Percentiles rank a stretch among this genome's conserved stretches.
Conservation (phyloP, 2,797 vertebrate genomes). For the Mormyrus proboscirostris region DNA sequence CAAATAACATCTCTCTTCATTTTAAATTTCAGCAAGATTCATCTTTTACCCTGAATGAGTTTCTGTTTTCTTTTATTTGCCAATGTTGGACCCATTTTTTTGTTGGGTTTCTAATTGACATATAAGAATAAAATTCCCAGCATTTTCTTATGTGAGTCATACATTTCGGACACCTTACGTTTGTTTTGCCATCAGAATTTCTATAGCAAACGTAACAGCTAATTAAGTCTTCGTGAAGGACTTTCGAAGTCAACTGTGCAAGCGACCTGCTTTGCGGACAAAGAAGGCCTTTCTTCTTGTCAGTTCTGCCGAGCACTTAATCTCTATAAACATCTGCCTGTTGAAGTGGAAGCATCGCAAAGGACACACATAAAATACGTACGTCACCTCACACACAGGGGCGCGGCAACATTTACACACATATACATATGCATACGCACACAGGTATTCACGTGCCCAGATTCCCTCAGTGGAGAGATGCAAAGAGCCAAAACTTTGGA, state of each 20-base stretch:
- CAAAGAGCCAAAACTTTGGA: neutral
- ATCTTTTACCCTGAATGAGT: slow-evolving; percentile 41
- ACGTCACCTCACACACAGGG: neutral
- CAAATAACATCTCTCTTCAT: slow-evolving; percentile 47
- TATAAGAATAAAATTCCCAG: slow-evolving; percentile 43
- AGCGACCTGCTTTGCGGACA: neutral
- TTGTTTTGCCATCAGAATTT: slow-evolving; percentile 35
- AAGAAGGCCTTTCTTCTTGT: neutral
- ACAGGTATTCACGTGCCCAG: neutral
- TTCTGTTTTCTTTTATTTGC: slow-evolving; percentile 44
- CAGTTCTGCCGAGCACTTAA: neutral
- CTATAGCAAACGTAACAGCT: slow-evolving; percentile 24
- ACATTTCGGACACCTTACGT: slow-evolving; percentile 37
- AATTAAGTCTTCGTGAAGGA: slow-evolving; percentile 24
- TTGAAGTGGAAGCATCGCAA: neutral
- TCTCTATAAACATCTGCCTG: neutral
- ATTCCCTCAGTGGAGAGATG: neutral
- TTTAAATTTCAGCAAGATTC: slow-evolving; percentile 50
- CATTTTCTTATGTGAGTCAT: slow-evolving; percentile 41
- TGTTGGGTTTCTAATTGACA: slow-evolving; percentile 51
- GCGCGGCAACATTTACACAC: neutral
- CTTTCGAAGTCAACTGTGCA: neutral
- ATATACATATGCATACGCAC: neutral
- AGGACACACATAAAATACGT: neutral
- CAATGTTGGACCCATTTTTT: slow-evolving; percentile 44